Base-by-base conservation (phyloP, 2,113 vertebrate species). In the Suncus etruscus region DNA sequence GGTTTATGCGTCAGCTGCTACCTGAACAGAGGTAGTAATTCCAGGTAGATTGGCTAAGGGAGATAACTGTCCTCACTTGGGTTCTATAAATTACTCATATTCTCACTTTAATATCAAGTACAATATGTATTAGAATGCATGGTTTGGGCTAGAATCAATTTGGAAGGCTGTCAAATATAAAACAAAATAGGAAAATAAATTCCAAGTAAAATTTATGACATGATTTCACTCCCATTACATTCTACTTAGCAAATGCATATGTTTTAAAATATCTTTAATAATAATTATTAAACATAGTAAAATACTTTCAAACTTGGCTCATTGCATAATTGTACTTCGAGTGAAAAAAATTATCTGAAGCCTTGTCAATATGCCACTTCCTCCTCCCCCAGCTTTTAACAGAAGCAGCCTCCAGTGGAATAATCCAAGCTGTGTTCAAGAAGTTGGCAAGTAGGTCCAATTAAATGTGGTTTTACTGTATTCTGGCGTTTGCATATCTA, bases 381-480 rank as follows among this genome's bases (percentile, higher is more conserved):
- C 97, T 98, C 97, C 98, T 97, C 98, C 97, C 98, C 97, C 98
- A 97, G 97, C 97, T 97, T 98, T 97, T 98, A 98, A 98, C 98
- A 98, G 98, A 98, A 98, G 97, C 98, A 98, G 97, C 97, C 97
- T 98, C 97, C 97, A 98, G 97, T 97, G 97, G 97, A 97, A 98
- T 98, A 98, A 98, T 98, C 98, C 98, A 98, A 98, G 98, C 97
- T 98, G 98, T 98, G 98, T 98, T 98, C 98, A 98, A 98, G 97
- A 98, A 98, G 97, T 98, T 98, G 98, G 98, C 98, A 98, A 98
- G 98, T 98, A 97, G 98, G 98, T 97, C 98, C 98, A 98, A 98
- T 98, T 98, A 98, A 98, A 98, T 98, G 98, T 98, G 98, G 97
- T 98, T 98, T 98, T 98, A 98, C 97, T 98, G 98, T 98, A 98